Base-by-base conservation (phyloP, 2,888 invertebrate genomes). In the Parnassius mnemosyne region DNA sequence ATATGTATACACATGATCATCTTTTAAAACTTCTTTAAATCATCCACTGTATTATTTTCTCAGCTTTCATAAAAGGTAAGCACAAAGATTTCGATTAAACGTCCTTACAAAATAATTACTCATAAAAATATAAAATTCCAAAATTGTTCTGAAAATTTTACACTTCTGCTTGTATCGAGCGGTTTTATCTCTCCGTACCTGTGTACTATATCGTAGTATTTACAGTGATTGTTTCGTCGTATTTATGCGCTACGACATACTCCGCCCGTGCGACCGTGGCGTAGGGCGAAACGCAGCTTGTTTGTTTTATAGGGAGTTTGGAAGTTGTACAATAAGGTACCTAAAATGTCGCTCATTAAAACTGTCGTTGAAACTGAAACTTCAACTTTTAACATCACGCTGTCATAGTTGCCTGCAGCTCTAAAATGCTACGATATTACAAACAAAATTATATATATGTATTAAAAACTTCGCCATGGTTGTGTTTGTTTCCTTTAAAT, bases 211-310 rank as follows among this genome's bases (percentile, higher is more conserved):
- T 69, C 71, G 73, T 59, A 74, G 75, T 80, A 80, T 83, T 83
- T 81, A 81, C 80, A 78, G 79, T 79, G 85, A 87, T 84, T 84
- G 84, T 80, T 76, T 70, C 70, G 76, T 67, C 64, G 72, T 81
- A 77, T 86, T 82, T 84, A 82, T 81, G 79, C 78, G 69, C 70
- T 68, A 77, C 73, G 75, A 74, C 75, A 73, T 69, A 71, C 71
- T 67, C 65, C 69, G 67, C 69, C 71, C 74, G 67, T 73, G 56
- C 59, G 77, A 75, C 73, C 74, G 71, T 71, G 72, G 73, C 74
- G 71, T 71, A 72, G 73, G 71, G 74, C 68, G 76, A 70, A 68
- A 68, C 71, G 69, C 61, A 67, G 68, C 72, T 69, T 75, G 76
- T 79, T 75, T 74, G 71, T 75, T 79, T 78, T 77, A 73, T 69